Evolutionary conservation across 2,797 vertebrate species (phyloP).

Genomic region (Cyprinodon diabolis): DNA sequence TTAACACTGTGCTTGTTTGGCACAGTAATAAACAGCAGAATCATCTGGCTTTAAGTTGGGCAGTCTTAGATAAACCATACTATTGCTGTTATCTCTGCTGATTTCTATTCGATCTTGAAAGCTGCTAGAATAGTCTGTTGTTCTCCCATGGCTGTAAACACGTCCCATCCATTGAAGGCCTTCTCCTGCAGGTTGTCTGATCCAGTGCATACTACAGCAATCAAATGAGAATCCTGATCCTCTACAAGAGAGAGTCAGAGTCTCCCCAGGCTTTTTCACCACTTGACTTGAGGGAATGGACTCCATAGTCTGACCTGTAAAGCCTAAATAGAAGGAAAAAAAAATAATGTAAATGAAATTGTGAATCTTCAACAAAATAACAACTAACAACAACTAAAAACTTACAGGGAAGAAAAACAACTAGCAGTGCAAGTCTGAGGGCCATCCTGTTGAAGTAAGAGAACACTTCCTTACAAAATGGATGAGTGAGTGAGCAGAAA

Average conservation of each 20-base stretch:
- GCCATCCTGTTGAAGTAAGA: conserved; percentile 5
- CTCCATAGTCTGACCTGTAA: conserved; percentile 35
- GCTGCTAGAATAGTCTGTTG: neutral
- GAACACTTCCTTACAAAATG: conserved; percentile 13
- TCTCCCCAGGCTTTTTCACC: conserved; percentile 45
- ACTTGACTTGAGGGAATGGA: conserved; percentile 28
- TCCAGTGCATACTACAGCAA: conserved; percentile 18
- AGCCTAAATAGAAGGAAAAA: conserved; percentile 21
- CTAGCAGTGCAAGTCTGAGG: conserved; percentile 21
- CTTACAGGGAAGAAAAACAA: conserved; percentile 34
- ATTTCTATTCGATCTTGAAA: conserved; percentile 1
- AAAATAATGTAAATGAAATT: neutral
- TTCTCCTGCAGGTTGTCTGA: conserved; percentile 43
- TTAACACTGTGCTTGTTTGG: neutral
- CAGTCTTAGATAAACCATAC: conserved; percentile 1
- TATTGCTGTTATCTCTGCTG: conserved; percentile 21
- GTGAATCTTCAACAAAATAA: neutral
- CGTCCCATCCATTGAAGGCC: conserved; percentile 12
- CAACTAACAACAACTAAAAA: neutral
- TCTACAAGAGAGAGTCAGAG: conserved; percentile 57
- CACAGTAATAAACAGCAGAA: conserved; percentile 17
- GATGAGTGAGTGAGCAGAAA: conserved; percentile 15
- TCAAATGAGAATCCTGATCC: conserved; percentile 52
- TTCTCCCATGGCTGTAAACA: neutral
- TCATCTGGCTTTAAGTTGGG: conserved; percentile 11